Conservation (phyloP, 2,797 vertebrate species). For the Sebastes melanostomus region DNA sequence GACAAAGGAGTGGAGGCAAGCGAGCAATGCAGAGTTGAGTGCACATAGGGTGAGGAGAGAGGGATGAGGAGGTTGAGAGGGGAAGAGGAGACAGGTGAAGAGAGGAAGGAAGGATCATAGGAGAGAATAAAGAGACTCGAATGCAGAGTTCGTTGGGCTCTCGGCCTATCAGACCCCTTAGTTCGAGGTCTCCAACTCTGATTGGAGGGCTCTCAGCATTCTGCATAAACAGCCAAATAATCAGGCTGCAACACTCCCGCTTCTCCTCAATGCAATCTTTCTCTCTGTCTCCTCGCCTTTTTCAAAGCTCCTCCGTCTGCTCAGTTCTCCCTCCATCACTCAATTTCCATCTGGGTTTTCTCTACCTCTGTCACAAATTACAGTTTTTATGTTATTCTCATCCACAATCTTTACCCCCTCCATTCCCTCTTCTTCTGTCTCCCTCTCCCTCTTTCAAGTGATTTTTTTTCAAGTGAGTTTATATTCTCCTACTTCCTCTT, state of each 20-base stretch:
- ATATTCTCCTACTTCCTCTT: slow-evolving; percentile 35
- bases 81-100: slow-evolving; percentile 60
- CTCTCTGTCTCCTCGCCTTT: slow-evolving; percentile 42
- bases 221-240: slow-evolving; percentile 80
- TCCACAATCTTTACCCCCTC: slow-evolving; percentile 18
- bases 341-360: slow-evolving; percentile 50
- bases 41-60: slow-evolving; percentile 52
- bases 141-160: slow-evolving; percentile 65
- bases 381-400: slow-evolving; percentile 69
- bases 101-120: slow-evolving; percentile 49
- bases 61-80: slow-evolving; percentile 52
- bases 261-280: slow-evolving; percentile 46
- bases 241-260: slow-evolving; percentile 62
- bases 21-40: slow-evolving; percentile 53
- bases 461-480: slow-evolving; percentile 62
- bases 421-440: slow-evolving; percentile 37
- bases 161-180: slow-evolving; percentile 69
- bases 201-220: slow-evolving; percentile 78
- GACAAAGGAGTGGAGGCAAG: slow-evolving; percentile 49
- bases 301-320: slow-evolving; percentile 38
- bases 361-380: slow-evolving; percentile 62
- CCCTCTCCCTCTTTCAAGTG: slow-evolving; percentile 53
- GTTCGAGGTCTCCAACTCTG: slow-evolving; percentile 71
- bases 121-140: slow-evolving; percentile 56
- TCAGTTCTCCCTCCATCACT: slow-evolving; percentile 44